These are phyloP conservation scores for Phrynocephalus forsythii DNA, from an alignment of 2,797 vertebrate species.

Conservation along the genomic window DNA sequence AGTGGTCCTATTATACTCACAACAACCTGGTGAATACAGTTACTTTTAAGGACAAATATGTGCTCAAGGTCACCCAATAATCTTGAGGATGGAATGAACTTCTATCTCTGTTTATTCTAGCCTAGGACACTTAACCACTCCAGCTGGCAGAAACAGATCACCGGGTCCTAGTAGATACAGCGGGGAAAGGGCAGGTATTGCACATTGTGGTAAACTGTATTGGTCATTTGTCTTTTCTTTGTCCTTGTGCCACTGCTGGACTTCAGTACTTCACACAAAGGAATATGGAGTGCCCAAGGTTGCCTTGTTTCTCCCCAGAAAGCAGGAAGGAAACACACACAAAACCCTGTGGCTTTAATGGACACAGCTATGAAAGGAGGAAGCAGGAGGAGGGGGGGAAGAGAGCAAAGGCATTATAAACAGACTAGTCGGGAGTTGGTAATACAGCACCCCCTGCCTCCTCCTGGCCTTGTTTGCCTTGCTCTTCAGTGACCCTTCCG, in stretches of 20 bases:
- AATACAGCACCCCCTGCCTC: background rate
- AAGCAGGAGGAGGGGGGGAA: conserved; percentile 26
- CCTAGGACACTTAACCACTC: too few relatives aligned
- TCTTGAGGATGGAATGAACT: background rate
- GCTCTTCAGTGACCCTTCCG: background rate
- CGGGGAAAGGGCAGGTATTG: background rate
- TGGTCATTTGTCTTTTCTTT: conserved; percentile 38
- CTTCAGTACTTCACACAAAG: conserved; percentile 47
- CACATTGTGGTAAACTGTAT: conserved; percentile 21
- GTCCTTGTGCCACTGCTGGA: conserved; percentile 18
- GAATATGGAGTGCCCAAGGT: conserved; percentile 36
- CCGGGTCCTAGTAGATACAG: background rate
- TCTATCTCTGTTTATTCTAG: background rate
- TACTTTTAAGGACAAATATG: background rate
- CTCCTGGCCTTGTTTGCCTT: conserved; percentile 25
- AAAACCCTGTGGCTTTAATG: conserved; percentile 55
- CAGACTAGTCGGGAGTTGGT: conserved; percentile 22
- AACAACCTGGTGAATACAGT: background rate
- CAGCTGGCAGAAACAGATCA: background rate
- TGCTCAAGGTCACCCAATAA: background rate
- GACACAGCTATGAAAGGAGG: conserved; percentile 45
- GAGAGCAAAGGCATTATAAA: conserved; percentile 39
- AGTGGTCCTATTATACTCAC: background rate
- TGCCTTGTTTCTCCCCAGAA: conserved; percentile 41
- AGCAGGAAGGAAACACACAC: conserved; percentile 13